These are phyloP conservation scores for Hoplodrina ambigua DNA, from an alignment of 2,888 invertebrate genomes.

Conservation along the genomic window DNA sequence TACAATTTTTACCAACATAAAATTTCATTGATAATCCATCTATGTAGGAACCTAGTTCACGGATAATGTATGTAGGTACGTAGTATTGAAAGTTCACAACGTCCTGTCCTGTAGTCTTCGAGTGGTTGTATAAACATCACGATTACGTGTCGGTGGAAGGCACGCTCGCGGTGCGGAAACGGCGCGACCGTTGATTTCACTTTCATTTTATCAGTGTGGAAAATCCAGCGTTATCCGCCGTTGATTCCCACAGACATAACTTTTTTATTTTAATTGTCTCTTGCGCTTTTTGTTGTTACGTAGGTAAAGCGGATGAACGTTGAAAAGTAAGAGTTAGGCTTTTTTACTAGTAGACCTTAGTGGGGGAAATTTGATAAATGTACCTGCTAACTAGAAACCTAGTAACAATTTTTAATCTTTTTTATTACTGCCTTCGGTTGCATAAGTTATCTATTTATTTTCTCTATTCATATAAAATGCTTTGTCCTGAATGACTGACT, in stretches of 20 bases:
- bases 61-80: neutral
- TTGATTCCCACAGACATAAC: conserved; percentile 58
- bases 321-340: conserved; percentile 21
- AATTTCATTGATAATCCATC: neutral
- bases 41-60: neutral
- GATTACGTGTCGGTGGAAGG: conserved; percentile 69
- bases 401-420: no score
- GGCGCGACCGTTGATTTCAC: conserved; percentile 77
- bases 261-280: conserved; percentile 54
- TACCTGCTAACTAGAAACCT: no score
- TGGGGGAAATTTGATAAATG: no score
- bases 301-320: conserved; percentile 1
- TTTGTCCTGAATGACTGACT: no score
- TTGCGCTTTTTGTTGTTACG: conserved; percentile 31
- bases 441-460: no score
- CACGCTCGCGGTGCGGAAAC: conserved; percentile 76
- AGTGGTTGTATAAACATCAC: conserved; percentile 61
- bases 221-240: conserved; percentile 72
- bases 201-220: conserved; percentile 82
- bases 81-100: conserved; percentile 37
- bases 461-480: no score
- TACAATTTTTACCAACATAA: no score
- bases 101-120: conserved; percentile 31
- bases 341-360: conserved; percentile 6
- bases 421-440: no score